Evolutionary conservation across 2,113 vertebrate species (phyloP), one percentile per base, ranked within the genome.

Genomic region (Ciconia maguari): DNA sequence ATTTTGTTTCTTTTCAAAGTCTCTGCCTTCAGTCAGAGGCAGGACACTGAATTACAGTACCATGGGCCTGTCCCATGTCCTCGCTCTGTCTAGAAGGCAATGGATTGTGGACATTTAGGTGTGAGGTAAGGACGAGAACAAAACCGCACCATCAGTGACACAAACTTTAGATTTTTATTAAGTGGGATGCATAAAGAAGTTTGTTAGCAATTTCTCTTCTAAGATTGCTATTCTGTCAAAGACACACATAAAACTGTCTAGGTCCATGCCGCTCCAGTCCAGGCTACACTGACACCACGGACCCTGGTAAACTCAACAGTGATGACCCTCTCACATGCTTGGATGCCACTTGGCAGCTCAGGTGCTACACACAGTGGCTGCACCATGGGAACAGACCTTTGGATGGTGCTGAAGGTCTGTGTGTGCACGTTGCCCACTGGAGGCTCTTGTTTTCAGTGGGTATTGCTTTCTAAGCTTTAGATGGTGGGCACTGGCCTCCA

Each of bases 171-270:
- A 29, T 42, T 48, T 75, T 76, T 49, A 57, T 36, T 16, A 48
- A 65, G 17, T n/a, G 27, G 16, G 15, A 24, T 61, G 25, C 11
- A 32, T 46, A 66, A 60, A 61, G 16, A 15, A 29, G 6, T 6
- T 32, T 66, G 17, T 51, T 32, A 46, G 15, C 15, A 82, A 29
- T 36, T 86, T 78, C 27, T 46, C 7, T 66, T 70, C 30, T 54
- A 38, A 34, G 21, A 14, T 16, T 60, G n/a, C 26, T 60, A 0
- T 38, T 72, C 41, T 36, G 19, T 29, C 29, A 29, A 0, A 86
- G 11, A 16, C n/a, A 66, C 10, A 26, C 38, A 30, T 30, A n/a
- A 2, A 24, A 0, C 15, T 30, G 4, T 21, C 46, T n/a, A 6
- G 30, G 41, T 17, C 41, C 17, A 36, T 18, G 42, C 5, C 11